Conservation (phyloP, 2,888 invertebrate genomes). For the Oligia strigilis region DNA sequence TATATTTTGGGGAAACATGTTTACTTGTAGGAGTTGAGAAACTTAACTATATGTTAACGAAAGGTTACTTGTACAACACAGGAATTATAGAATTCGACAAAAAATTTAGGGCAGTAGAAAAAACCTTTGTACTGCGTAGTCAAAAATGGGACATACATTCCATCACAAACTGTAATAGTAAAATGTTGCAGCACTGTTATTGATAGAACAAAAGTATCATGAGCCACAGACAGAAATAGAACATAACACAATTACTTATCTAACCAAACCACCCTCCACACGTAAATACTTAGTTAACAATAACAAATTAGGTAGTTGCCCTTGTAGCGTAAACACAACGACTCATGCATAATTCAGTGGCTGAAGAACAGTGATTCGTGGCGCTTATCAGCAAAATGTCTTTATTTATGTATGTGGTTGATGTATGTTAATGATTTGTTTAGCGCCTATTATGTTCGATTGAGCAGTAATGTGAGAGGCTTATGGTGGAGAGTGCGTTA, state of each 20-base stretch:
- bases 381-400: conserved; percentile 52
- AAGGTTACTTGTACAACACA: neutral
- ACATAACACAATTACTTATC: conserved; percentile 15
- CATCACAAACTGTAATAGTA: neutral
- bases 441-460: conserved; percentile 37
- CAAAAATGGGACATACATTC: neutral
- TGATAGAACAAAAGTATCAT: neutral
- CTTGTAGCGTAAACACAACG: conserved; percentile 58
- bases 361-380: conserved; percentile 45
- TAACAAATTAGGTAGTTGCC: conserved; percentile 60
- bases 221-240: conserved; percentile 27
- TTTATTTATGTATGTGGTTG: conserved; percentile 32
- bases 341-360: conserved; percentile 62
- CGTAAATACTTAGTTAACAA: conserved; percentile 59
- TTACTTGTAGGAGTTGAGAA: neutral
- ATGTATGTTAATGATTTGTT: conserved; percentile 43
- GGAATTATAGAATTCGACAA: neutral
- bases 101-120: neutral
- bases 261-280: conserved; percentile 13
- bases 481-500: conserved; percentile 13
- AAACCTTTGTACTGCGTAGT: neutral
- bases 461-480: conserved; percentile 18
- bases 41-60: neutral
- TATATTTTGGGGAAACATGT: neutral
- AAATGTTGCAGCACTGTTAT: neutral